Base-by-base conservation (phyloP, 2,888 invertebrate genomes). In the Diaprepes abbreviatus region DNA sequence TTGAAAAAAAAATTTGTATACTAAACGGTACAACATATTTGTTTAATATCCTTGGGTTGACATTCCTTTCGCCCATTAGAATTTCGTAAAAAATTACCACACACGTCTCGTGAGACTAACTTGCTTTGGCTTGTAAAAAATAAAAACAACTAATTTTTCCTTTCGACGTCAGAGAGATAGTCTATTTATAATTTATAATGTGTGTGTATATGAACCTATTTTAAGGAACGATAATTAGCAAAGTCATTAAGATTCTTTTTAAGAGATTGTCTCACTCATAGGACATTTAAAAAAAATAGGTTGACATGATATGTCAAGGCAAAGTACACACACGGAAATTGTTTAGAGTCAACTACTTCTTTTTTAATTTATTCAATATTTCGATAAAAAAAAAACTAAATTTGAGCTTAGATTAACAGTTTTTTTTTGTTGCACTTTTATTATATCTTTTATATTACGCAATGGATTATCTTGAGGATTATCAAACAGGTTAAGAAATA, bases 81-180 rank as follows among this genome's bases (percentile, higher is more conserved):
- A 24, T 24, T 38, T 7, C 5, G 24, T 57, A 35, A 38, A 57
- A 57, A 50, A 50, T 40, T 16, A 24, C 57, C 24, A 4, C 40
- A 57, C 24, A 12, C 38, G 6, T 12, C 19, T 21, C 17, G 14
- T 9, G 7, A 55, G 21, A 21, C 24, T 12, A 38, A 12, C 33
- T 57, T 40, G 55, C n/a, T 52, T 52, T 60, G 60, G 40, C 54
- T 38, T 38, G 66, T 40, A 64, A 69, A 64, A 64, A 69, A 64
- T 69, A 33, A 66, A 66, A 70, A 71, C 71, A 71, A 63, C 38
- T 54, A 66, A 67, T 71, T 63, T 67, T 66, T 71, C 58, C 31
- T 58, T 21, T 38, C 59, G 45, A 67, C 71, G 67, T 71, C 71
- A 71, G 40, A 28, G 24, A 40, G 52, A 48, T 19, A 17, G n/a